A percentile compares a stretch with the other conserved stretches of the same genome.
These are phyloP conservation scores for Crypturellus undulatus DNA, from an alignment of 2,113 vertebrate species.

Conservation along the genomic window DNA sequence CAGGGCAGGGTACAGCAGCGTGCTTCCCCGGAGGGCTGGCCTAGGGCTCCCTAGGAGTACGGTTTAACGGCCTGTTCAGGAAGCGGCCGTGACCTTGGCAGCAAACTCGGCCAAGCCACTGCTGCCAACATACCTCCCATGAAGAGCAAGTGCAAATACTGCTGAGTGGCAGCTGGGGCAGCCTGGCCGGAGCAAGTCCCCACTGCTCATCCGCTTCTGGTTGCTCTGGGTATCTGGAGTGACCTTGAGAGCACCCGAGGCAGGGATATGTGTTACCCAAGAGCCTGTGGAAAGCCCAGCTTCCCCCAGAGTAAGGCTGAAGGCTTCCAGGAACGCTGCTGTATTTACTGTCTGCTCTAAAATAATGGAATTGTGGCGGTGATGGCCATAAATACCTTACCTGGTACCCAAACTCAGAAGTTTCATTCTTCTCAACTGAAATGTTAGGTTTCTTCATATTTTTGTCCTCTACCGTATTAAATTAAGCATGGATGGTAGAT, in stretches of 20 bases:
- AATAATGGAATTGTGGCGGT: neutral
- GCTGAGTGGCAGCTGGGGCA: neutral
- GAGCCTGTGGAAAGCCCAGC: neutral
- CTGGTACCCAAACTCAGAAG: neutral
- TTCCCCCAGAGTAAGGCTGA: rapidly evolving
- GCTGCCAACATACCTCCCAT: no score
- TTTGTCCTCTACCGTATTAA: neutral
- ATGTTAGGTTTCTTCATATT: neutral
- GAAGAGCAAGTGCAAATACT: neutral
- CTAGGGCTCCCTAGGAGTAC: no score
- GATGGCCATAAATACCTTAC: neutral
- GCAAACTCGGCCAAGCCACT: no score
- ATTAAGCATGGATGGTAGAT: neutral
- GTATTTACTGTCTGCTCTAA: neutral
- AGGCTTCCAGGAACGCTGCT: neutral
- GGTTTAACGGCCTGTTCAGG: no score
- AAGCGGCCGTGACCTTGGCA: no score
- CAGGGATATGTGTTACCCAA: neutral
- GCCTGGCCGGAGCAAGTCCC: neutral
- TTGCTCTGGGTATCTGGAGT: neutral
- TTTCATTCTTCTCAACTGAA: neutral
- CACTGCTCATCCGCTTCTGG: neutral
- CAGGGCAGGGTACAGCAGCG: no score
- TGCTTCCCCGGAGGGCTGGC: no score
- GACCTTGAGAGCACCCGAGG: neutral